Evolutionary conservation across 2,113 vertebrate genomes (phyloP).

Genomic region (Calypte anna): DNA sequence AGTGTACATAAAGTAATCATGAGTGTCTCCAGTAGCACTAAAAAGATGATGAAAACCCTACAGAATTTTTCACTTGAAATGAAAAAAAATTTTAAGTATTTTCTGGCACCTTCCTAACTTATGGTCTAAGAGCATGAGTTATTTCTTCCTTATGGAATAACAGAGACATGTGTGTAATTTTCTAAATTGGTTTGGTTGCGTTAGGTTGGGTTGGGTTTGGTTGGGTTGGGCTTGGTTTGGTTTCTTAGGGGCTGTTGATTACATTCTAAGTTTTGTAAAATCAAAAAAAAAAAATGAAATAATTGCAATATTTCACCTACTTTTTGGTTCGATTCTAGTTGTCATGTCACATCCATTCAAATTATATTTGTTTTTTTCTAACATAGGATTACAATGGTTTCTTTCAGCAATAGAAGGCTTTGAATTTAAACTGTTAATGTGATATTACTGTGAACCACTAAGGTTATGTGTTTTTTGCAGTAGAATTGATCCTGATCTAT

Average conservation of each 20-base stretch:
- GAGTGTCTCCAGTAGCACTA: neutral
- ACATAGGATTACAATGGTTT: rapidly evolving
- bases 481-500: neutral
- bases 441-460: neutral
- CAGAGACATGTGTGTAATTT: rapidly evolving
- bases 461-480: neutral
- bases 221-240: neutral
- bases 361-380: neutral
- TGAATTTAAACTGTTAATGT: neutral
- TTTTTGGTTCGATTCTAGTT: neutral
- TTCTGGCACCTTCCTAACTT: neutral
- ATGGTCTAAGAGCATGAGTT: rapidly evolving
- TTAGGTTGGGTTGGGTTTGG: too few species aligned
- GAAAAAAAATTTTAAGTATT: neutral
- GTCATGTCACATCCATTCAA: neutral
- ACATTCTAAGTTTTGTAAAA: neutral
- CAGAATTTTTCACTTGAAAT: neutral
- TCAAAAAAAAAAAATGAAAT: neutral
- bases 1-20: too few species aligned
- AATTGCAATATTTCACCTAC: neutral
- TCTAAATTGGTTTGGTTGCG: neutral
- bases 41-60: neutral
- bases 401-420: neutral
- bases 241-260: neutral
- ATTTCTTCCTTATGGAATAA: neutral